Conservation (phyloP, 2,888 invertebrate genomes). For the Lasioglossum morio region DNA sequence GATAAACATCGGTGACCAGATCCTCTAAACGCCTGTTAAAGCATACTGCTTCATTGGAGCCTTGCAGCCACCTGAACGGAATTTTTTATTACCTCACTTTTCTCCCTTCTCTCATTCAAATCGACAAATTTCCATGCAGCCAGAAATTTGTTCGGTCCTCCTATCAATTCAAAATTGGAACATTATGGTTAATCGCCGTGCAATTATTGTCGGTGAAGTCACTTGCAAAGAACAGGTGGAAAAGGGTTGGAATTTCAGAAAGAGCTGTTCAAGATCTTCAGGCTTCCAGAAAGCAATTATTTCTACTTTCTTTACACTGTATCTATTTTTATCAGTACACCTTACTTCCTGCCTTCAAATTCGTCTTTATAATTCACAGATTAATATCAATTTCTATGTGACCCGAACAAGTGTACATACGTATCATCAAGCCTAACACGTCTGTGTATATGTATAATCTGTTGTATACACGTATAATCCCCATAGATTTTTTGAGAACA, state of each 20-base stretch:
- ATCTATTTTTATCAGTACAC: no score
- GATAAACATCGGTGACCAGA: slow-evolving; percentile 15
- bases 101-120: background rate
- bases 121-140: background rate
- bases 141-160: background rate
- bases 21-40: slow-evolving; percentile 4
- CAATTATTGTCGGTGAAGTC: background rate
- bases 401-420: background rate
- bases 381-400: no score
- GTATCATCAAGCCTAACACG: background rate
- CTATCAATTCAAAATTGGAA: background rate
- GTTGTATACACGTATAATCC: background rate
- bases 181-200: background rate
- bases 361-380: no score
- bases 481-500: background rate
- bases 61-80: background rate
- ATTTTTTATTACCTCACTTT: background rate
- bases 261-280: background rate
- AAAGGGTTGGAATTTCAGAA: background rate
- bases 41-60: background rate
- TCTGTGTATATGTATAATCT: background rate
- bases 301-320: background rate
- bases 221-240: background rate
- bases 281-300: background rate
- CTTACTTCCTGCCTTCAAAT: background rate